Conservation (phyloP, 2,888 invertebrate species). For the Apoda limacodes region DNA sequence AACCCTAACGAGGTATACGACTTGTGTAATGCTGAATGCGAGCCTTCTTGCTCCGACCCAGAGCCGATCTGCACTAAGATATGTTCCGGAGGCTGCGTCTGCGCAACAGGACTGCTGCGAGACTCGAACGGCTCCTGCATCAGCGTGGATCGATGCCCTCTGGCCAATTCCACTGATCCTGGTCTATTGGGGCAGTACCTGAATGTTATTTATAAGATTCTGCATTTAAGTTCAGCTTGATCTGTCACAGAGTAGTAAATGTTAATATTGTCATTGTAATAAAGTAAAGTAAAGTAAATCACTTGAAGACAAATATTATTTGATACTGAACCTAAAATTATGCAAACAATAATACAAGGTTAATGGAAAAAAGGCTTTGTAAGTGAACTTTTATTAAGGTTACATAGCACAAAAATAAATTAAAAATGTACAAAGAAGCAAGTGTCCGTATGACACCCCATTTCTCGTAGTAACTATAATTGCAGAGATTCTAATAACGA, state of each 20-base stretch:
- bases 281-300: too few relatives aligned
- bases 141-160: slow-evolving; percentile 42
- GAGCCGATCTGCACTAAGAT: slow-evolving; percentile 46
- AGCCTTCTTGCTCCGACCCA: slow-evolving; percentile 45
- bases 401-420: too few relatives aligned
- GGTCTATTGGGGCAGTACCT: slow-evolving; percentile 38
- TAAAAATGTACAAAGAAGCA: too few relatives aligned
- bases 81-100: slow-evolving; percentile 49
- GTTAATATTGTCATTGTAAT: too few relatives aligned
- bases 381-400: too few relatives aligned
- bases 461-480: too few relatives aligned
- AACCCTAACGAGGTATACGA: slow-evolving; percentile 49
- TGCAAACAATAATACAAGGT: too few relatives aligned
- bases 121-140: slow-evolving; percentile 39
- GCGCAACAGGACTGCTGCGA: slow-evolving; percentile 41
- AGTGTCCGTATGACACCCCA: too few relatives aligned
- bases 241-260: not conserved
- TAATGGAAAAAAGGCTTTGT: too few relatives aligned
- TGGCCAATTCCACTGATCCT: slow-evolving; percentile 31
- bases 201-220: slow-evolving; percentile 41
- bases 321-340: too few relatives aligned
- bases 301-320: too few relatives aligned
- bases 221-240: slow-evolving; percentile 30
- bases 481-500: too few relatives aligned
- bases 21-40: slow-evolving; percentile 43